These are phyloP conservation scores for Drosophila subpulchrella DNA, from an alignment of 1,140 invertebrate species.

Conservation along the genomic window DNA sequence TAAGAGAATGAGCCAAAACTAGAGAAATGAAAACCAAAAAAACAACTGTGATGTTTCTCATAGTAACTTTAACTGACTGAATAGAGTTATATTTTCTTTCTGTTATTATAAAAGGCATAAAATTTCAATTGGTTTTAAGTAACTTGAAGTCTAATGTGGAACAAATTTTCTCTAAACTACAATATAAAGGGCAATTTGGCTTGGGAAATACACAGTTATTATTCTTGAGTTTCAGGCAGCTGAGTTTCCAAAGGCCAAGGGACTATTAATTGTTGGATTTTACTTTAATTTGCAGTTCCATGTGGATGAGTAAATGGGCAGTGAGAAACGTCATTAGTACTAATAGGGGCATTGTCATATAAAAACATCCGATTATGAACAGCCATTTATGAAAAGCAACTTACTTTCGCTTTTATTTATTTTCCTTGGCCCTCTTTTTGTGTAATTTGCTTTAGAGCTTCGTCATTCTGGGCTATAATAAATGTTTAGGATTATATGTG, in stretches of 20 bases:
- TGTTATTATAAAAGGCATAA: no score
- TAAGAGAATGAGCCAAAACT: not conserved
- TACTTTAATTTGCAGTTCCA: constrained; percentile 8
- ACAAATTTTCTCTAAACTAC: not conserved
- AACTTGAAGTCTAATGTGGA: not conserved
- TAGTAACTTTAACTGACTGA: not conserved
- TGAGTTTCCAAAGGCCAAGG: not conserved
- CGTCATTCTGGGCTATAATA: constrained; percentile 3
- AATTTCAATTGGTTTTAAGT: not conserved
- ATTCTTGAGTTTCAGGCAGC: not conserved
- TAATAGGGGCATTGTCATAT: constrained; percentile 11
- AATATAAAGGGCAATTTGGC: not conserved
- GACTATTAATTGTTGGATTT: constrained; percentile 15
- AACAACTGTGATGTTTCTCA: not conserved
- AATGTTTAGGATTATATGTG: constrained; percentile 31
- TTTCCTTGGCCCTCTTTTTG: not conserved
- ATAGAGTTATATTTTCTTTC: not conserved
- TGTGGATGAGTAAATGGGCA: constrained; percentile 3
- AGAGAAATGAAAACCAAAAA: not conserved
- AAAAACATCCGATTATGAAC: constrained; percentile 20
- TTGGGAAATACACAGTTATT: not conserved
- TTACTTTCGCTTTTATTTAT: constrained; percentile 3
- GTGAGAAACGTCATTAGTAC: constrained; percentile 8
- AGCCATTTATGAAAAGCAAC: constrained; percentile 10
- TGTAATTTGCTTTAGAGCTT: constrained; percentile 1